These are phyloP conservation scores for Mya arenaria DNA, from an alignment of 1,140 invertebrate species.

Conservation along the genomic window DNA sequence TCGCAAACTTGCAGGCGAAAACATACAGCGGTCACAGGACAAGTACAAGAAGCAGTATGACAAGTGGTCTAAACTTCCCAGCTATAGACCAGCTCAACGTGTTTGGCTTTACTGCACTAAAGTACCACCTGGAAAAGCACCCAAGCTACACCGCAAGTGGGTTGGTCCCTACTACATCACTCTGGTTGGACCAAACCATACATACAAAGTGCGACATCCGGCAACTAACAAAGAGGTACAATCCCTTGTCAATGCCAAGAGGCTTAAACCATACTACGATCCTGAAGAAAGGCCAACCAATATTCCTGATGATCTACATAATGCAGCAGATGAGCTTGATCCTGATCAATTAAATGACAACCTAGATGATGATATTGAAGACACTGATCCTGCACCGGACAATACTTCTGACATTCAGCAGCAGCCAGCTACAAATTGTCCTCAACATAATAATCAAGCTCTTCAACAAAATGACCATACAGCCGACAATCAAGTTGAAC, in stretches of 20 bases:
- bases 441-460: no score
- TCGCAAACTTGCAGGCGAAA: slow-evolving; percentile 24
- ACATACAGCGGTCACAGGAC: slow-evolving; percentile 32
- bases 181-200: slow-evolving; percentile 17
- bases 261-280: slow-evolving; percentile 26
- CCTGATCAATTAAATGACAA: not conserved
- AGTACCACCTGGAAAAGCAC: slow-evolving; percentile 2
- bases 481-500: no score
- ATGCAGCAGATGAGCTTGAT: not conserved
- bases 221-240: slow-evolving; percentile 22
- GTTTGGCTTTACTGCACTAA: slow-evolving; percentile 7
- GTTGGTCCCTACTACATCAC: slow-evolving; percentile 41
- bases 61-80: slow-evolving; percentile 14
- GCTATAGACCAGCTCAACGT: slow-evolving; percentile 16
- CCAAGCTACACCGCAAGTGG: slow-evolving; percentile 36
- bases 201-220: slow-evolving; percentile 8
- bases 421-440: no score
- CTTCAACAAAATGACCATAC: no score
- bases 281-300: not conserved
- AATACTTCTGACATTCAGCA: no score
- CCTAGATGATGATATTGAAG: no score
- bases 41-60: slow-evolving; percentile 39
- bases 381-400: no score
- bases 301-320: not conserved
- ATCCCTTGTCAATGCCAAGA: no score